A percentile compares a stretch with the other conserved stretches of the same genome.
These are phyloP conservation scores for Campaea margaritaria DNA, from an alignment of 2,888 invertebrate genomes.

Conservation along the genomic window DNA sequence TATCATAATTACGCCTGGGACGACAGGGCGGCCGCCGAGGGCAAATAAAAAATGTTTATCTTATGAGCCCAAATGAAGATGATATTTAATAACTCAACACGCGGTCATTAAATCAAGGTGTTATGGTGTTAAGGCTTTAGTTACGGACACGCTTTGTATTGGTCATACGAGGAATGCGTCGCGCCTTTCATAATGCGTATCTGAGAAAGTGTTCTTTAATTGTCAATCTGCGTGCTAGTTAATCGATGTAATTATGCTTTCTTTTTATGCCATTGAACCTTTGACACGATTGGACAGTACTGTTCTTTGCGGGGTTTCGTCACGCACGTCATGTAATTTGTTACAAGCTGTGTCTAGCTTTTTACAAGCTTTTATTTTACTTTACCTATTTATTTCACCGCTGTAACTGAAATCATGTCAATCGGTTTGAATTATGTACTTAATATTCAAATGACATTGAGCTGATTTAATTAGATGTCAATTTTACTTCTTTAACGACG, in stretches of 20 bases:
- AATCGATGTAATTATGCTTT: slow-evolving; percentile 42
- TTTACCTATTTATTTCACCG: not conserved
- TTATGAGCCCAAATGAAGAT: slow-evolving; percentile 70
- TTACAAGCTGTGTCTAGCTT: slow-evolving; percentile 3
- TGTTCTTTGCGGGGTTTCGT: slow-evolving; percentile 23
- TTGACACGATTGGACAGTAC: slow-evolving; percentile 32
- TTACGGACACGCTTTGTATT: slow-evolving; percentile 52
- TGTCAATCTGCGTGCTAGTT: slow-evolving; percentile 39
- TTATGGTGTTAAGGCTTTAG: slow-evolving; percentile 51
- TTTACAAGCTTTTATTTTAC: slow-evolving; percentile 4
- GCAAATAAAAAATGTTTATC: slow-evolving; percentile 77
- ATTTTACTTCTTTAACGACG: too few species aligned
- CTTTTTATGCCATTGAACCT: slow-evolving; percentile 38
- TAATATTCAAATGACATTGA: not conserved
- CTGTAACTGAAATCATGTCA: not conserved
- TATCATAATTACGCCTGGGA: slow-evolving; percentile 78
- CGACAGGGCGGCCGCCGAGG: slow-evolving; percentile 52
- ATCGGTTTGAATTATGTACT: not conserved
- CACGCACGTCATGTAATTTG: slow-evolving; percentile 25
- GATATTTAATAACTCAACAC: slow-evolving; percentile 72
- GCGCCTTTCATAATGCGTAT: slow-evolving; percentile 48
- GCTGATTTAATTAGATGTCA: not conserved
- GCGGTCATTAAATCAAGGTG: slow-evolving; percentile 66
- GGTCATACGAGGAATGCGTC: slow-evolving; percentile 44
- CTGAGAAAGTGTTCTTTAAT: slow-evolving; percentile 48